Evolutionary conservation across 2,113 vertebrate genomes (phyloP).

Genomic region (Prunella himalayana): DNA sequence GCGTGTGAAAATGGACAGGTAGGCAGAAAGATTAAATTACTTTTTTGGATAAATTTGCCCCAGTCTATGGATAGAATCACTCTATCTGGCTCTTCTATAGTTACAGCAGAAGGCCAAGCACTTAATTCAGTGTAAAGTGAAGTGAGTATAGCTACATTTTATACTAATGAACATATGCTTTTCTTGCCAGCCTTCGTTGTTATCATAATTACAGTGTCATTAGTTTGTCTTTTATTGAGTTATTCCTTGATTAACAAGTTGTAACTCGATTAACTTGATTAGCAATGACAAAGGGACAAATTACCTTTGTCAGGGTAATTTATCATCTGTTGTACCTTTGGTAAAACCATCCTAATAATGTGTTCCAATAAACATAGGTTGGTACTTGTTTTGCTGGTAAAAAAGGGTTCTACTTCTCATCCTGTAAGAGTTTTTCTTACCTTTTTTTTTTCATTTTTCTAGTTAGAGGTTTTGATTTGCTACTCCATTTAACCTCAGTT

Average conservation of each 20-base stretch:
- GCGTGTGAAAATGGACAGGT: slow-evolving; percentile 94
- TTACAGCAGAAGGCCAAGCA: neutral
- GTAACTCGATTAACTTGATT: slow-evolving; percentile 62
- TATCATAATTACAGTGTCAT: slow-evolving; percentile 64
- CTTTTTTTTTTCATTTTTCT: neutral
- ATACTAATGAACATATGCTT: slow-evolving; percentile 9
- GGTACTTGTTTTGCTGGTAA: slow-evolving; percentile 41
- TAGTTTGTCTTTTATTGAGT: slow-evolving; percentile 63
- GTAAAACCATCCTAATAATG: slow-evolving; percentile 47
- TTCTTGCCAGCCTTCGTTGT: slow-evolving; percentile 58
- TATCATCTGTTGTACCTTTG: slow-evolving; percentile 65
- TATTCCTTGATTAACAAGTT: slow-evolving; percentile 68
- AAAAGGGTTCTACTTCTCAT: slow-evolving; percentile 25
- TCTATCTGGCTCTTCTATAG: neutral
- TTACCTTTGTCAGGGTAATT: slow-evolving; percentile 35
- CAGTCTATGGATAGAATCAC: neutral
- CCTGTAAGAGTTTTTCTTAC: neutral
- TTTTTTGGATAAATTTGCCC: neutral
- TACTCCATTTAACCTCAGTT: neutral
- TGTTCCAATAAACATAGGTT: slow-evolving; percentile 39
- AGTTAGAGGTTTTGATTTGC: neutral
- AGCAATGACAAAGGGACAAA: slow-evolving; percentile 60
- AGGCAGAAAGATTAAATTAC: slow-evolving; percentile 28
- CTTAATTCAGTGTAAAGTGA: neutral
- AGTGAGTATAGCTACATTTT: neutral